These are phyloP conservation scores for Benthosema pterotum DNA, from an alignment of 2,797 vertebrate genomes.

Conservation along the genomic window DNA sequence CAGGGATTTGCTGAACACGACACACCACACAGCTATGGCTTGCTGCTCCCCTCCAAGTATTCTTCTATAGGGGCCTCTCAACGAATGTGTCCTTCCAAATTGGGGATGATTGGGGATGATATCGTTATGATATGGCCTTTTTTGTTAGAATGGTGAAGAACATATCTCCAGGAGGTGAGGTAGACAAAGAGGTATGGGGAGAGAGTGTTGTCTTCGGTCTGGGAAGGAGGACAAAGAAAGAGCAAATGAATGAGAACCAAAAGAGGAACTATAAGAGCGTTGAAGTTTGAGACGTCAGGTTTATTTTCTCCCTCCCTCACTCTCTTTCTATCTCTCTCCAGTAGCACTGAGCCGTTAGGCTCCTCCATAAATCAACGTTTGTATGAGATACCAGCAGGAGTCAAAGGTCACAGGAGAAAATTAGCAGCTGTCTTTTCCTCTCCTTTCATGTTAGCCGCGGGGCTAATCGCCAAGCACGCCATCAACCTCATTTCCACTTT, in stretches of 20 bases:
- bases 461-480: conserved; percentile 72
- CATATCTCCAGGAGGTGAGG: neutral
- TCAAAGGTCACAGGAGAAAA: conserved; percentile 81
- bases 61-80: too few relatives aligned
- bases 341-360: conserved; percentile 70
- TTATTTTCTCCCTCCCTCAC: conserved; percentile 13
- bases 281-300: conserved; percentile 46
- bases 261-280: conserved; percentile 34
- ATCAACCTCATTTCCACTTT: conserved; percentile 80
- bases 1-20: too few relatives aligned
- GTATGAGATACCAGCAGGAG: conserved; percentile 77
- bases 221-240: conserved; percentile 42
- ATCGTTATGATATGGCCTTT: too few relatives aligned
- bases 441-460: conserved; percentile 76
- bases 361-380: conserved; percentile 76
- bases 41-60: too few relatives aligned
- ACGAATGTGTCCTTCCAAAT: too few relatives aligned
- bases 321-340: conserved; percentile 40
- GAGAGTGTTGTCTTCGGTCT: conserved; percentile 37
- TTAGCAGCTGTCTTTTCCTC: conserved; percentile 76
- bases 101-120: too few relatives aligned
- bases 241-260: conserved; percentile 21
- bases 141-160: too few relatives aligned
- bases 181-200: conserved; percentile 22
- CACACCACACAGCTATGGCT: too few relatives aligned